These are phyloP conservation scores for Xenotilapia flavipinnis DNA, from an alignment of 2,113 vertebrate species.

Conservation along the genomic window DNA sequence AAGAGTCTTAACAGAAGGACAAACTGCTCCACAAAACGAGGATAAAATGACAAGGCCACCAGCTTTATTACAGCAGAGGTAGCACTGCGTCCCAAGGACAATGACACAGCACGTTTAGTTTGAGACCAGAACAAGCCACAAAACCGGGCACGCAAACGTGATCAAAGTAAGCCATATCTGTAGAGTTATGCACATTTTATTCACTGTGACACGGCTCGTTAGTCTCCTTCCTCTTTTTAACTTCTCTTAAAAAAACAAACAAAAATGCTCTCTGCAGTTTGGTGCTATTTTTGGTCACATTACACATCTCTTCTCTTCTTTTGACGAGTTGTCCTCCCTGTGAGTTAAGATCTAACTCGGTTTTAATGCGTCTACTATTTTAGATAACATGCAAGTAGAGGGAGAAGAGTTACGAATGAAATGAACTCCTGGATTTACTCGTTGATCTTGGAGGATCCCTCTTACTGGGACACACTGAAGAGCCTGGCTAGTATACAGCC, in stretches of 20 bases:
- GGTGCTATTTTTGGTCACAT: background rate
- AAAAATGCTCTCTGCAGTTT: background rate
- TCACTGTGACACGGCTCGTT: background rate
- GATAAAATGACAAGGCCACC: background rate
- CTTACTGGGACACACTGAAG: background rate
- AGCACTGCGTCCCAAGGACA: background rate
- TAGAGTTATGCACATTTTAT: background rate
- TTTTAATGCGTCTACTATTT: background rate
- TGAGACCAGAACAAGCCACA: background rate
- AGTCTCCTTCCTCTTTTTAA: slow-evolving; percentile 1
- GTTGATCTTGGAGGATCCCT: background rate
- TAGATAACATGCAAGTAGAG: background rate
- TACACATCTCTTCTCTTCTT: background rate
- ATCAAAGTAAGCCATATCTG: background rate
- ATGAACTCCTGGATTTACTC: background rate
- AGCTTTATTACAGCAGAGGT: background rate
- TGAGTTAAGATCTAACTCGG: background rate
- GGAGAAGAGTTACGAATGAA: background rate
- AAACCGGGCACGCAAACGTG: background rate
- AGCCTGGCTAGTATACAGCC: background rate
- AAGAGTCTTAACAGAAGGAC: slow-evolving; percentile 18
- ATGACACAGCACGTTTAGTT: slow-evolving; percentile 11
- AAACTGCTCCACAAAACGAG: background rate
- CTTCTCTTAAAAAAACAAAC: background rate
- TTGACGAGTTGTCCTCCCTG: background rate